Base-by-base conservation (phyloP, 92 coral and sea anemone species). In the Micromussa lordhowensis region DNA sequence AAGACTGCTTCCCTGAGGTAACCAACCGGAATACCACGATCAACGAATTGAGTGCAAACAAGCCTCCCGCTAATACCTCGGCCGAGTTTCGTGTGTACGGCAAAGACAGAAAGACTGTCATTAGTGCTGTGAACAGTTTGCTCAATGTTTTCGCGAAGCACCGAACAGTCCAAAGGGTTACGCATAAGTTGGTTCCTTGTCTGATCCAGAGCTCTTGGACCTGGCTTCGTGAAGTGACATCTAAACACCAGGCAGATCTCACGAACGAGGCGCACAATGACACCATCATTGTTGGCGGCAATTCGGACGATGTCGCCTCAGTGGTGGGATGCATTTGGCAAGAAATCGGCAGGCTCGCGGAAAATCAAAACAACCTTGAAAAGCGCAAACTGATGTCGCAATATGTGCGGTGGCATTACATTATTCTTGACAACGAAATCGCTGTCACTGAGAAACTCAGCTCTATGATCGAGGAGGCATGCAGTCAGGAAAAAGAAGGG, bases 381-480 rank as follows among this genome's bases (percentile, higher is more conserved):
- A 92, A 82, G 49, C 94, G 91, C 32, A 68, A 88, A 85, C 88
- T 95, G 53, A 54, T 95, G 76, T 86, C 89, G 68, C 90, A 93
- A 79, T 88, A 90, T 29, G 75, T 95, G 15, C 91, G 88, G 22
- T 95, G 98, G 98, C 88, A 89, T 40, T 93, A 88, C 74, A 74
- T 57, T 30, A 66, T 93, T 24, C 82, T 75, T 21, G 89, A 90
- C 38, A 48, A 28, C 22, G 73, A 83, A 36, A 88, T 66, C 31
- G 59, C 84, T 63, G 88, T 91, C 69, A 91, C 81, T 40, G 93
- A 95, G 80, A 82, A 72, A 17, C 5, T 82, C 66, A 96, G 95
- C 71, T 91, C 95, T 1, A 82, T 35, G 59, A 81, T 96, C 54
- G 99, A 96, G 79, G 91, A 93, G 49, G 98, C 98, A 2, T 90